Conservation (phyloP, 2,113 vertebrate species). For the Gnathonemus echidnorhynchus region DNA sequence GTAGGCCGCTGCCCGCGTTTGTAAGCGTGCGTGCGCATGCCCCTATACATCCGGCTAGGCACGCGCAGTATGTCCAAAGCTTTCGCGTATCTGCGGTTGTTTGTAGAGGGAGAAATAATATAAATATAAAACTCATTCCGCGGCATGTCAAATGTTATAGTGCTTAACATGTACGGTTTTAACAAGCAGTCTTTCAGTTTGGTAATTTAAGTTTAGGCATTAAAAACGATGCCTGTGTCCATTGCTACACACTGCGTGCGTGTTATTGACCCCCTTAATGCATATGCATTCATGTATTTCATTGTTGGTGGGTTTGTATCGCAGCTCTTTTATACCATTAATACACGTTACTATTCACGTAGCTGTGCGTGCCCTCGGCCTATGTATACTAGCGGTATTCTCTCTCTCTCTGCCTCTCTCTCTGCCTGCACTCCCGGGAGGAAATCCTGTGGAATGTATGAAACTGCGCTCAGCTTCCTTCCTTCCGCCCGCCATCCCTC, state of each 20-base stretch:
- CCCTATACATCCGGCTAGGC: neutral
- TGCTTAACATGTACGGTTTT: neutral
- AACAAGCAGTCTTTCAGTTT: neutral
- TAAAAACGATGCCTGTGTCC: neutral
- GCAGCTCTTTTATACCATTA: neutral
- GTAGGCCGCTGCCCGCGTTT: neutral
- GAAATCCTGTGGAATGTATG: conserved; percentile 60
- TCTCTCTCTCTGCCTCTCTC: neutral
- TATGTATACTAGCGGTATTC: neutral
- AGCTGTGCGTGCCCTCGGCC: neutral
- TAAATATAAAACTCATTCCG: neutral
- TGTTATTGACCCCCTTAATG: neutral
- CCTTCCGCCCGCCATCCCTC: conserved; percentile 37
- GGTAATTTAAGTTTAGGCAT: neutral
- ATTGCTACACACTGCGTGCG: neutral
- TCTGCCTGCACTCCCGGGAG: conserved; percentile 32
- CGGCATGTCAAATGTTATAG: neutral
- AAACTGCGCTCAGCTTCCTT: conserved; percentile 46
- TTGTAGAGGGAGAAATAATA: neutral
- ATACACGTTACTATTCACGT: neutral
- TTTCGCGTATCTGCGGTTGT: neutral
- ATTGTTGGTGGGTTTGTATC: neutral
- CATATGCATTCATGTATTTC: neutral
- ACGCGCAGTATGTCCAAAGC: neutral
- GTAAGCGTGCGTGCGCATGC: neutral